A percentile compares a stretch with the other conserved stretches of the same genome.
phyloP scores from a whole-genome alignment of 2,888 invertebrate genomes.

The Psylliodes chrysocephalus region DNA sequence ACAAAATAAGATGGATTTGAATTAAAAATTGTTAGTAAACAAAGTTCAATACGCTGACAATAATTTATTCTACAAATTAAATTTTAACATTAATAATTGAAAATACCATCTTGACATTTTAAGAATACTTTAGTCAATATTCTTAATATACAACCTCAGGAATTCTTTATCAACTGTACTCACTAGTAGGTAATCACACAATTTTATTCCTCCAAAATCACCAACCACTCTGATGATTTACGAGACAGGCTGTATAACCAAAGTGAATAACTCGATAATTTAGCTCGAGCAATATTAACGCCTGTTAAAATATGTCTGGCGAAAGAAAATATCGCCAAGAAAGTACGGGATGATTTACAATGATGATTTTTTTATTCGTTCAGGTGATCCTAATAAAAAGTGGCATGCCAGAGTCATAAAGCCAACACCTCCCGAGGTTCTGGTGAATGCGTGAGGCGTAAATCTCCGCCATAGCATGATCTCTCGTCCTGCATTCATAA shows the following conservation, averaged over 20 bases:
- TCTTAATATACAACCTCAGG: too few species aligned
- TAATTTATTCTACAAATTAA: too few species aligned
- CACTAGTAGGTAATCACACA: too few species aligned
- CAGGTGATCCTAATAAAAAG: conserved; percentile 49
- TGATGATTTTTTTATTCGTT: conserved; percentile 27
- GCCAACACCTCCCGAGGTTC: conserved; percentile 56
- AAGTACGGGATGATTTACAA: conserved; percentile 18
- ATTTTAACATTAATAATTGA: too few species aligned
- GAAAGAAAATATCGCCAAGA: conserved; percentile 17
- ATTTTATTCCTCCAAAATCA: too few species aligned
- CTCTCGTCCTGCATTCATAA: conserved; percentile 53
- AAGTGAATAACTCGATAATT: conserved; percentile 17
- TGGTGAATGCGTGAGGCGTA: conserved; percentile 52
- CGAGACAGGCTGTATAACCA: conserved; percentile 4
- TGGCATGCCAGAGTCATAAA: conserved; percentile 53
- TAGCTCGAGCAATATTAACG: conserved; percentile 9
- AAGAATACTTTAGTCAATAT: too few species aligned
- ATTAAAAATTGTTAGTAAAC: too few species aligned
- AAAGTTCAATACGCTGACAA: too few species aligned
- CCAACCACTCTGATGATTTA: neutral
- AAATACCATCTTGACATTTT: too few species aligned
- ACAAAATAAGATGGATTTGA: too few species aligned
- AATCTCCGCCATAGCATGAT: conserved; percentile 55
- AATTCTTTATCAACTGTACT: too few species aligned
- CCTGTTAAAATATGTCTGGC: conserved; percentile 17